phyloP scores from a whole-genome alignment of 2,797 vertebrate species.

The Lepus oiostolus region DNA sequence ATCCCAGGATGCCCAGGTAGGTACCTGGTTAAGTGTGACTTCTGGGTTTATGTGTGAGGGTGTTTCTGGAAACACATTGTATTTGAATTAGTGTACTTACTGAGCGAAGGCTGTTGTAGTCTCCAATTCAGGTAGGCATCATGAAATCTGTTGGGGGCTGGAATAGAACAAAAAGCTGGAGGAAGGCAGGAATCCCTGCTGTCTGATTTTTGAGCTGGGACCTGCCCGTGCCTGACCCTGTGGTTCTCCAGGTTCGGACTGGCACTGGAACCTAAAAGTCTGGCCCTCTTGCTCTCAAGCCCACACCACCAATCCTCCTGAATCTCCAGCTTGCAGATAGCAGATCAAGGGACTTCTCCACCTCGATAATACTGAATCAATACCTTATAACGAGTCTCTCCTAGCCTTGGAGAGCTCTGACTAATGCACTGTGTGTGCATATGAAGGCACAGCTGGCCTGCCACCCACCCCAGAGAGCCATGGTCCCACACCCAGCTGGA shows the following conservation, averaged over 20 bases:
- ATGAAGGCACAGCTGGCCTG: neutral
- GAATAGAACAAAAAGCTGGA: neutral
- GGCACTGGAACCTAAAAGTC: too few species aligned
- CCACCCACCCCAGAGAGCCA: neutral
- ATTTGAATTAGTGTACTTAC: neutral
- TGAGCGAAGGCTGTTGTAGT: neutral
- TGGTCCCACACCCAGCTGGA: accelerated
- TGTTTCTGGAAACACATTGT: neutral
- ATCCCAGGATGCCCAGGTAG: neutral
- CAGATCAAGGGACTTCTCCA: neutral
- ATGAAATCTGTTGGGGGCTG: neutral
- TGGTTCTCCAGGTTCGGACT: neutral
- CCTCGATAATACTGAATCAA: neutral
- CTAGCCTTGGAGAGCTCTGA: neutral
- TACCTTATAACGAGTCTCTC: neutral
- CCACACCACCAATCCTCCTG: too few species aligned
- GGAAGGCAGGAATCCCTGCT: neutral
- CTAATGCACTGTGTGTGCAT: neutral
- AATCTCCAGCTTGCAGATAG: neutral
- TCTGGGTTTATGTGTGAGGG: neutral
- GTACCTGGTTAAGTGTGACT: neutral
- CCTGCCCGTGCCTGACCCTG: too few species aligned
- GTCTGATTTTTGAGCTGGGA: neutral
- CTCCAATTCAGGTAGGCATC: too few species aligned
- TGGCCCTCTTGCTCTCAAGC: neutral